phyloP scores from a whole-genome alignment of 2,888 invertebrate genomes.

The Xylota sylvarum region DNA sequence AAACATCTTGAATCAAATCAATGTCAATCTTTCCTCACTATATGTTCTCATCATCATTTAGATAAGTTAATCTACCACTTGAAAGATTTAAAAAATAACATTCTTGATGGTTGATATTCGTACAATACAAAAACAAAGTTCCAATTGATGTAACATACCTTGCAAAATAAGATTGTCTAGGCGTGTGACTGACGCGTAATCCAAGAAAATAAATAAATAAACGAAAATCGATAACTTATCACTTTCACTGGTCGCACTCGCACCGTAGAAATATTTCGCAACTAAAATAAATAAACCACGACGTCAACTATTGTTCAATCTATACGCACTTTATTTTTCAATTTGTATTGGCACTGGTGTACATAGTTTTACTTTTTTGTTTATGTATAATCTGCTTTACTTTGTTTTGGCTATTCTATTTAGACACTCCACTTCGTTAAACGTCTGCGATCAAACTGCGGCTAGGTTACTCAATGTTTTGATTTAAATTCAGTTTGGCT shows the following conservation, averaged over 20 bases:
- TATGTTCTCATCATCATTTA: neutral
- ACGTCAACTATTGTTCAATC: neutral
- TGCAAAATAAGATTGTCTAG: conserved; percentile 28
- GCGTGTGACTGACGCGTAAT: conserved; percentile 53
- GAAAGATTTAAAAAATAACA: conserved; percentile 11
- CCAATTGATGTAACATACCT: conserved; percentile 18
- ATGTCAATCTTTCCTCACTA: neutral
- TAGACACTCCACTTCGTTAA: conserved; percentile 39
- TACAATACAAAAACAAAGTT: neutral
- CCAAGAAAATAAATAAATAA: conserved; percentile 27
- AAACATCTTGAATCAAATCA: neutral
- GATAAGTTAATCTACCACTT: neutral
- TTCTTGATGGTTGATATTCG: neutral
- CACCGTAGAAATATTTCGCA: conserved; percentile 16
- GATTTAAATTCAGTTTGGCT: conserved; percentile 42
- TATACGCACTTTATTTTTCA: conserved; percentile 25
- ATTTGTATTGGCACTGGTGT: conserved; percentile 4
- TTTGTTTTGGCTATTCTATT: neutral
- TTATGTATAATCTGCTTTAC: conserved; percentile 1
- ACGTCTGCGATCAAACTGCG: conserved; percentile 70
- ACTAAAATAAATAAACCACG: conserved; percentile 27
- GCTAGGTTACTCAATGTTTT: conserved; percentile 45
- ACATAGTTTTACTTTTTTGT: conserved; percentile 8
- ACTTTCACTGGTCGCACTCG: conserved; percentile 50
- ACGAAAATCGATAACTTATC: conserved; percentile 52